Percentiles rank a stretch among this genome's conserved stretches.
Evolutionary conservation across 2,888 invertebrate genomes (phyloP).

Genomic region (Oxyteleia sp.): DNA sequence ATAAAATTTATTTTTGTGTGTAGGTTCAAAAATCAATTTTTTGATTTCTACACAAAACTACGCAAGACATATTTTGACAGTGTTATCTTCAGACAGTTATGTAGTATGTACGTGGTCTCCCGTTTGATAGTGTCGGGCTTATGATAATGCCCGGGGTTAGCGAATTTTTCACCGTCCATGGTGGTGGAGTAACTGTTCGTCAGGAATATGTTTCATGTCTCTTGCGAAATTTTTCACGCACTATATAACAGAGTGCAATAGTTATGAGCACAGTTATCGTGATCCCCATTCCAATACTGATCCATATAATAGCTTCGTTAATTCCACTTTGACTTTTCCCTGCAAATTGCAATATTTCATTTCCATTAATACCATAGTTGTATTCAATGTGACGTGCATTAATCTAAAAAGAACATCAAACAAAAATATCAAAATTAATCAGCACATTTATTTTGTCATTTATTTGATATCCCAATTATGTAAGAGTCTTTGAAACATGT

Average conservation of each 20-base stretch:
- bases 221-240: conserved; percentile 93
- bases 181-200: conserved; percentile 82
- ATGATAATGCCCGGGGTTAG: conserved; percentile 81
- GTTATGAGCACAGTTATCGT: conserved; percentile 94
- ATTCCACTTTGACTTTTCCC: conserved; percentile 94
- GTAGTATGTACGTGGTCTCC: conserved; percentile 83
- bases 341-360: conserved; percentile 83
- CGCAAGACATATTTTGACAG: conserved; percentile 22
- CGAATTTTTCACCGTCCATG: conserved; percentile 82
- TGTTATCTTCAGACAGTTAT: conserved; percentile 79
- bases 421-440: too few species aligned
- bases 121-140: conserved; percentile 83
- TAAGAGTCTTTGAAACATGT: too few species aligned
- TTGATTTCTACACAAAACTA: neutral
- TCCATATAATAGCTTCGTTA: conserved; percentile 96
- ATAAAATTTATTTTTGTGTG: too few species aligned
- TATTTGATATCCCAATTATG: too few species aligned
- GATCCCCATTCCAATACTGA: conserved; percentile 95
- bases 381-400: too few species aligned
- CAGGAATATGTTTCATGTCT: conserved; percentile 89
- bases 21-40: too few species aligned
- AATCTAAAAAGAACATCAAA: too few species aligned
- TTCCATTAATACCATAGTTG: conserved; percentile 4
- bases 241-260: conserved; percentile 94
- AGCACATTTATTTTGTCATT: too few species aligned